Evolutionary conservation across 2,797 vertebrate genomes (phyloP).

Genomic region (Carcharodon carcharias): DNA sequence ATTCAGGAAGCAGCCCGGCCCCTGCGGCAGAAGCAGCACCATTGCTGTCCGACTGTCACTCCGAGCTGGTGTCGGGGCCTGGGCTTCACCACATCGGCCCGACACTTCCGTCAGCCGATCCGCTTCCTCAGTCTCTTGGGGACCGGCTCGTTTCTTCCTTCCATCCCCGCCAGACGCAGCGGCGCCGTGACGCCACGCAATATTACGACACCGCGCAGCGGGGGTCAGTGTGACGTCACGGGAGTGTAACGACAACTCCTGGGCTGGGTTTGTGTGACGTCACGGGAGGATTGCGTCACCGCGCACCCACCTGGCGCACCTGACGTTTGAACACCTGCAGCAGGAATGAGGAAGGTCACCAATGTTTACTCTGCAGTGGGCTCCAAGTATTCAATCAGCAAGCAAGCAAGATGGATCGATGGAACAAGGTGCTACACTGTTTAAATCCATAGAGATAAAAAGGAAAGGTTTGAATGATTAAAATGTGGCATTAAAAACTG

Average conservation of each 20-base stretch:
- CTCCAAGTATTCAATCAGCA: neutral
- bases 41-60: slow-evolving; percentile 32
- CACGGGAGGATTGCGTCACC: neutral
- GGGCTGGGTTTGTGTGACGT: neutral
- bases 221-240: neutral
- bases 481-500: neutral
- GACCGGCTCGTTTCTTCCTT: neutral
- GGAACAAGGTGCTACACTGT: no score
- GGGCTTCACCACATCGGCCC: slow-evolving; percentile 42
- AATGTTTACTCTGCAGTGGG: neutral
- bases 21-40: neutral
- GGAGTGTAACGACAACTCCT: no score
- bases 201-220: neutral
- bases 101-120: slow-evolving; percentile 35
- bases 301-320: neutral
- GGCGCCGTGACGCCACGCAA: neutral
- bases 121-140: neutral
- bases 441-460: neutral
- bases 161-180: neutral
- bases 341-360: neutral
- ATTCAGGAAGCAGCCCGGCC: neutral
- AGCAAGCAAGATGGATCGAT: neutral
- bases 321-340: neutral
- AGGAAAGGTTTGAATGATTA: neutral
- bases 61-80: neutral